Conservation (phyloP, 2,113 vertebrate species). For the Chunga burmeisteri region DNA sequence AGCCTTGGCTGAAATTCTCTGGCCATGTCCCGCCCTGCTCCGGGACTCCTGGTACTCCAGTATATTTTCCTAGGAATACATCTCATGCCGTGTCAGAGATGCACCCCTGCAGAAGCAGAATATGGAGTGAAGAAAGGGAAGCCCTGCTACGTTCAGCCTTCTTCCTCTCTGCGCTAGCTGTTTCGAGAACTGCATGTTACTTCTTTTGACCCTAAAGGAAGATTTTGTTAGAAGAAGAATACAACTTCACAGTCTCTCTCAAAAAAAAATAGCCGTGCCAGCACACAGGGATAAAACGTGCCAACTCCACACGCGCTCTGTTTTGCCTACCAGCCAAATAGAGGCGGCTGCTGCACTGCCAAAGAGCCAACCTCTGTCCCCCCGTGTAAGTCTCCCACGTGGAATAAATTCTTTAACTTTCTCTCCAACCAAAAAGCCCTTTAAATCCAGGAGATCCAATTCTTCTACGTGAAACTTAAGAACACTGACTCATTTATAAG, state of each 20-base stretch:
- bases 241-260: neutral
- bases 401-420: neutral
- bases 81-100: neutral
- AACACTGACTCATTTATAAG: neutral
- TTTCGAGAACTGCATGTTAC: rapidly evolving
- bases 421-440: neutral
- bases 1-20: neutral
- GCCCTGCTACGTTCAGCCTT: neutral
- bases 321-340: neutral
- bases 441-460: neutral
- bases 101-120: neutral
- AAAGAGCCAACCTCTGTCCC: neutral
- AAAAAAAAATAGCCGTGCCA: neutral
- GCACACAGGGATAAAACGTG: neutral
- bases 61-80: neutral
- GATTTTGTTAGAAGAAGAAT: neutral
- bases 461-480: neutral
- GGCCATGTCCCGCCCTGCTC: neutral
- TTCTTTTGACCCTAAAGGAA: neutral
- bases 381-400: neutral
- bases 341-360: neutral
- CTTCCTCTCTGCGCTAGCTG: neutral
- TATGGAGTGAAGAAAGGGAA: neutral
- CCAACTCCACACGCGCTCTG: neutral
- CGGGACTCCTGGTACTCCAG: neutral